A percentile compares a stretch with the other conserved stretches of the same genome.
Evolutionary conservation across 2,113 vertebrate species (phyloP).

Genomic region (Columbina picui): DNA sequence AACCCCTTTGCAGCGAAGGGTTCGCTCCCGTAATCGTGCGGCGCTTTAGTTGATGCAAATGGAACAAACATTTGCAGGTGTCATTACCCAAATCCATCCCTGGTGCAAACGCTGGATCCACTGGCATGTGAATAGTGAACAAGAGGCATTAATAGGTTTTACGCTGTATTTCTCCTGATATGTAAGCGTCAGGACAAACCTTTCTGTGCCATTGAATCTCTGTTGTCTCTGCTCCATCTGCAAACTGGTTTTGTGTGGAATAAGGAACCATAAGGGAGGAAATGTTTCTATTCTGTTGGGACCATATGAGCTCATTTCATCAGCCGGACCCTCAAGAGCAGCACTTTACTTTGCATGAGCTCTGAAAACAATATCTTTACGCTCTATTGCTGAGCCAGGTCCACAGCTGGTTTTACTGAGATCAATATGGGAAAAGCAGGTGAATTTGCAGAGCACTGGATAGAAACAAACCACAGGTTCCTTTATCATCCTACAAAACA

Average conservation of each 20-base stretch:
- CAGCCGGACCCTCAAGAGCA: neutral
- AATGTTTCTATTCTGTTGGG: neutral
- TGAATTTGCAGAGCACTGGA: neutral
- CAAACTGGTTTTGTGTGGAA: neutral
- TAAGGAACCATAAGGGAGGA: neutral
- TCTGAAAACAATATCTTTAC: neutral
- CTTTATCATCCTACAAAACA: neutral
- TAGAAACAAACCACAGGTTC: neutral
- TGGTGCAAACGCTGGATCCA: neutral
- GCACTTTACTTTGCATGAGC: neutral
- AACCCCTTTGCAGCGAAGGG: neutral
- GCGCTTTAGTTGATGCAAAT: neutral
- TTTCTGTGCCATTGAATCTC: neutral
- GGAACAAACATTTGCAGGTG: neutral
- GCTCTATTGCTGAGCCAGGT: neutral
- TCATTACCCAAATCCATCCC: neutral
- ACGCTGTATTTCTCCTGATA: neutral
- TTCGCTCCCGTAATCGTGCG: neutral
- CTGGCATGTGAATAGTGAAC: fast-evolving
- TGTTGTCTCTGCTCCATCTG: neutral
- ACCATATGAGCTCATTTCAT: neutral
- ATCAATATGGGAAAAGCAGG: neutral
- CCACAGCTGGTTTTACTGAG: neutral
- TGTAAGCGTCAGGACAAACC: neutral
- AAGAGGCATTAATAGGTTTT: neutral